These are phyloP conservation scores for Pantala flavescens DNA, from an alignment of 1,140 invertebrate species.

Conservation along the genomic window DNA sequence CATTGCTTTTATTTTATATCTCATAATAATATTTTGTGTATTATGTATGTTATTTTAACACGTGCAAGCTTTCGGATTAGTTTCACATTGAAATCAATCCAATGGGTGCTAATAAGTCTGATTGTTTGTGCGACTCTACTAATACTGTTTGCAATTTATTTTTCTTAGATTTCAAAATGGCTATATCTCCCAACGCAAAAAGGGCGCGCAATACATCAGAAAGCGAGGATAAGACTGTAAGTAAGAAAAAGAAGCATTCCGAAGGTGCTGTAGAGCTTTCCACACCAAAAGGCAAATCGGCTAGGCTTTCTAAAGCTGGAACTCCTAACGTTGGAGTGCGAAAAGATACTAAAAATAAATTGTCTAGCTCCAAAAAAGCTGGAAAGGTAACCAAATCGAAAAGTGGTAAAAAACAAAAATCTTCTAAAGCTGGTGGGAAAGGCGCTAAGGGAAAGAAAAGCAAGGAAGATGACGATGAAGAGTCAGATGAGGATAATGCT, in stretches of 20 bases:
- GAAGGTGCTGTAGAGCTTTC: not conserved
- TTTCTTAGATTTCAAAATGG: not conserved
- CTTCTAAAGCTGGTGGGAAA: not conserved
- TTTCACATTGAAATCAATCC: no score
- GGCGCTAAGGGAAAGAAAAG: not conserved
- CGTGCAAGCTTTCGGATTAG: no score
- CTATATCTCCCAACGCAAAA: not conserved
- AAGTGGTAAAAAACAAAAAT: not conserved
- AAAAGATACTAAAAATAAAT: not conserved
- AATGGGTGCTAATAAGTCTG: no score
- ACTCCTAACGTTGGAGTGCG: not conserved
- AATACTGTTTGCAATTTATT: not conserved
- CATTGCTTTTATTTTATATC: no score
- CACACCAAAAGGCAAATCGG: not conserved
- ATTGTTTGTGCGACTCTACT: no score
- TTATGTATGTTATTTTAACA: no score
- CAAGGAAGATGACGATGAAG: not conserved
- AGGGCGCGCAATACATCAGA: not conserved
- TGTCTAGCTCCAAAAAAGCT: not conserved
- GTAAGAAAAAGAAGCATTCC: not conserved
- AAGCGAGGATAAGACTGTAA: not conserved
- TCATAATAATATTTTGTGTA: no score
- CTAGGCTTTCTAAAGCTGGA: not conserved
- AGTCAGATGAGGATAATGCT: not conserved
- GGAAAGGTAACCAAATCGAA: not conserved